Evolutionary conservation across 2,888 invertebrate species (phyloP).

Genomic region (Phyllotreta striolata): DNA sequence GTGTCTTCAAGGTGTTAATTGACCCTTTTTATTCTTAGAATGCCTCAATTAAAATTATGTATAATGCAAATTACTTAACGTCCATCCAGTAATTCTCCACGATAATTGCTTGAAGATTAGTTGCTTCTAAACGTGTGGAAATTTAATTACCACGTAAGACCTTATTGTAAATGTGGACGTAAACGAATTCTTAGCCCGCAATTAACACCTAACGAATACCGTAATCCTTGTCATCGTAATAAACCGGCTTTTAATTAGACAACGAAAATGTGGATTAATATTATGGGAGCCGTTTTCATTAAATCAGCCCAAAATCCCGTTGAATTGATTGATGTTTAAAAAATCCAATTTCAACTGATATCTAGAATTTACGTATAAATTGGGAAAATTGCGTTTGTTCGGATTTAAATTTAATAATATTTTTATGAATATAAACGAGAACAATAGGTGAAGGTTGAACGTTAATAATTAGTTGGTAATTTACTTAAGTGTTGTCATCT

Average conservation of each 20-base stretch:
- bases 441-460: no score
- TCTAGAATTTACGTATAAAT: no score
- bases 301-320: conserved; percentile 27
- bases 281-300: conserved; percentile 30
- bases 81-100: background rate
- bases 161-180: conserved; percentile 1
- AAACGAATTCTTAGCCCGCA: conserved; percentile 26
- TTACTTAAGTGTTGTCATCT: no score
- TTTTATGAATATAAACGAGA: no score
- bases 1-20: no score
- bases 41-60: no score
- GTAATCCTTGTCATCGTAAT: conserved; percentile 38
- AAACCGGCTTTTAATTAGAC: conserved; percentile 42
- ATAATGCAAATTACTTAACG: no score
- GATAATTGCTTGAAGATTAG: conserved; percentile 11
- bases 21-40: no score
- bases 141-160: conserved; percentile 20
- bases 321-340: conserved; percentile 2
- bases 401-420: no score
- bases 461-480: no score
- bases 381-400: no score
- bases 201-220: conserved; percentile 36
- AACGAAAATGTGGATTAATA: conserved; percentile 36
- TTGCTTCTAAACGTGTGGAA: conserved; percentile 18
- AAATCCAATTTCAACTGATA: no score